Evolutionary conservation across 2,113 vertebrate species (phyloP).

Genomic region (Tamias sibiricus): DNA sequence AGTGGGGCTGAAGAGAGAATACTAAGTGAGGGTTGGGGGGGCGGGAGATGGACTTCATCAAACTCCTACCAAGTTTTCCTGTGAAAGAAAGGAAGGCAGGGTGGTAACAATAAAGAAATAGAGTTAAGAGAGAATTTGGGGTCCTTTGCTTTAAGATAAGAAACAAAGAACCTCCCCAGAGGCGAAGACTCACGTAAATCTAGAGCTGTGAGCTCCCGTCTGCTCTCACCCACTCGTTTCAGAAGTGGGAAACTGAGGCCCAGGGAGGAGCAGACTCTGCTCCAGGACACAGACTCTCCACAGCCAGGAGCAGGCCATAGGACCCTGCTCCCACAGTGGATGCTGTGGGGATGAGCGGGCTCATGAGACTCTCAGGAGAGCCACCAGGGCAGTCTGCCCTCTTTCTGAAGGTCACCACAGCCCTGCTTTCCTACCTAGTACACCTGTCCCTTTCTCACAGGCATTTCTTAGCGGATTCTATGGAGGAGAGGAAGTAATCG

Average conservation of each 20-base stretch:
- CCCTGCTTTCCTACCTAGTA: neutral
- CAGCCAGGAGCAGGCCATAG: neutral
- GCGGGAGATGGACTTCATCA: neutral
- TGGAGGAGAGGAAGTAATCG: neutral
- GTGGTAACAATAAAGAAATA: neutral
- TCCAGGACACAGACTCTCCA: neutral
- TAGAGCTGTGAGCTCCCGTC: neutral
- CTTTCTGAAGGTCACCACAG: accelerated
- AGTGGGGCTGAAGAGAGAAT: neutral
- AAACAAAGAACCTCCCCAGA: neutral
- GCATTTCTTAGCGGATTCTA: neutral
- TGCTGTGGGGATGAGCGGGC: neutral
- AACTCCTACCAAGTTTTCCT: neutral
- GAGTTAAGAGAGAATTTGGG: neutral
- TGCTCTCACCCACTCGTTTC: neutral
- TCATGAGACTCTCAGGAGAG: neutral
- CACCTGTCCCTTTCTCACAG: neutral
- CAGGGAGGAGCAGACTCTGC: neutral
- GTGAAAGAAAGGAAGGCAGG: neutral
- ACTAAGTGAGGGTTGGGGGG: neutral
- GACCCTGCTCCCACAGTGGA: neutral
- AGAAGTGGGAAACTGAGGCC: neutral
- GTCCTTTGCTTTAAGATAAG: neutral
- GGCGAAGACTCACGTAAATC: neutral
- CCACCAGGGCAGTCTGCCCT: neutral